Evolutionary conservation across 64 coral and sea anemone genomes (phyloP), one percentile per base, ranked within the genome.

Genomic region (Stylophora pistillata): DNA sequence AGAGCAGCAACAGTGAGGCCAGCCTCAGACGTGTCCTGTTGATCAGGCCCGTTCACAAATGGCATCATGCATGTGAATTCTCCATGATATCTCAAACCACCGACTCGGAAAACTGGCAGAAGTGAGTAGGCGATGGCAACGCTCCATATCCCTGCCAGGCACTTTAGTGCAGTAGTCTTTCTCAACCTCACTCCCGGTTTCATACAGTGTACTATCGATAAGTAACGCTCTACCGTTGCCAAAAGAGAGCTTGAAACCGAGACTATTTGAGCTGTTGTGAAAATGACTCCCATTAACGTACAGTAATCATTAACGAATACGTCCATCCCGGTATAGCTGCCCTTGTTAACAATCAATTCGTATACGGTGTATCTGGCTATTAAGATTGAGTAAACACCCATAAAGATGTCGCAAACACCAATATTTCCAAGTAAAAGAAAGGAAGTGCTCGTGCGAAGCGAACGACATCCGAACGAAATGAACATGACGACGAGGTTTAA

Each of bases 11-110:
- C 58, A 30, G 69, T 58, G 10, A 85, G 66, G 18, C 79, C 82
- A 58, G 68, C 26, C 0, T 32, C 26, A 13, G 61, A 81, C 1
- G 82, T 79, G 58, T 85, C 71, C 5, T 25, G 18, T 17, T 27
- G 29, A 1, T 73, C 17, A 53, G 79, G 58, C 0, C 79, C 79
- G 31, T 91, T 33, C 9, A 59, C 56, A 37, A 91, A 91, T 85
- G 89, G 89, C 52, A 91, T 56, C 89, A 91, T 91, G 58, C 89
- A 91, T 7, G 70, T 85, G 56, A 74, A 91, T 37, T 91, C 89
- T 0, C 89, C 89, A 31, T 91, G 89, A 56, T 91, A 91, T 32
- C 79, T 85, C 58, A 91, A 82, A 25, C 89, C 81, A 73, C 73
- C 81, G 0, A 91, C 73, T 30, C 33, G 79, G 56, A 91, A 76